phyloP scores from a whole-genome alignment of 2,113 vertebrate genomes.

The Mus pahari region DNA sequence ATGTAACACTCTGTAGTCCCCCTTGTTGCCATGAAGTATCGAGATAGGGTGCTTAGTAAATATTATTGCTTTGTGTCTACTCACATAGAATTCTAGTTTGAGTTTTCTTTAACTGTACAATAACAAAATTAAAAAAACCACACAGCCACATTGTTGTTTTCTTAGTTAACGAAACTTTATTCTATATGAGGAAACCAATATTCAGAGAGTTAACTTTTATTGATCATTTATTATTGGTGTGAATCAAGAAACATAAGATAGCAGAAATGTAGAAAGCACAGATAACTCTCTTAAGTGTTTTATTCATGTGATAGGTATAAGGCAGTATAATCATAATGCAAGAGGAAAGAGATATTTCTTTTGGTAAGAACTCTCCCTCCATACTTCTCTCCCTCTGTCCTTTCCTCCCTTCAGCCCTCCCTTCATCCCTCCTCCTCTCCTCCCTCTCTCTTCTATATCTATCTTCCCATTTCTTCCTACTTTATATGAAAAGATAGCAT shows the following conservation, averaged over 20 bases:
- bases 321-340: not conserved
- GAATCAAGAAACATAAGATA: not conserved
- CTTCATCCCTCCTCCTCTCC: accelerated
- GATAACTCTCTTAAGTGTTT: not conserved
- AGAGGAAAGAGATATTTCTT: not conserved
- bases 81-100: not conserved
- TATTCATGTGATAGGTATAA: not conserved
- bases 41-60: not conserved
- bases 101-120: not conserved
- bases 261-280: not conserved
- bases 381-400: not conserved
- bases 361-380: not conserved
- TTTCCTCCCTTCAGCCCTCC: accelerated
- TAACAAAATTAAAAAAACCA: not conserved
- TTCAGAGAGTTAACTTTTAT: not conserved
- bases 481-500: not conserved
- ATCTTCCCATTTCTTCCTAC: not conserved
- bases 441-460: not conserved
- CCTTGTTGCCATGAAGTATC: not conserved
- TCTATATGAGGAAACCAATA: not conserved
- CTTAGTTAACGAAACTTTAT: not conserved
- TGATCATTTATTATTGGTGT: not conserved
- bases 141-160: not conserved
- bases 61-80: constrained; percentile 5
- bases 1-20: not conserved